These are phyloP conservation scores for Cepaea hortensis DNA, from an alignment of 2,888 invertebrate genomes.

Conservation along the genomic window DNA sequence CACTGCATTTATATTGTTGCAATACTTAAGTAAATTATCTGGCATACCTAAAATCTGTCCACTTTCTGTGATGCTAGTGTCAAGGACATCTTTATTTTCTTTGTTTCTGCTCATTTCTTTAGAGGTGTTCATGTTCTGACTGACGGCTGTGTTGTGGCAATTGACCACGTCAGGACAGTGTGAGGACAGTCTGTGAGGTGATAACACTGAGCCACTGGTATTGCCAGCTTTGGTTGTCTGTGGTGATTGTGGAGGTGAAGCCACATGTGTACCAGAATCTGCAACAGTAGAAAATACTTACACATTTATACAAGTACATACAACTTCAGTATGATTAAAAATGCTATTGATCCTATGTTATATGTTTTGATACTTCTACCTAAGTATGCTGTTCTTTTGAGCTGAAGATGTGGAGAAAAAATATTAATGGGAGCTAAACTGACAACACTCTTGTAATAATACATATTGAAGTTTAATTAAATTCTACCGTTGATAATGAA, in stretches of 20 bases:
- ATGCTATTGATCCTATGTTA: no score
- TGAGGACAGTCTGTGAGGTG: slow-evolving; percentile 45
- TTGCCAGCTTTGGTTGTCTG: background rate
- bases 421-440: no score
- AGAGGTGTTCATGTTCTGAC: background rate
- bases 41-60: background rate
- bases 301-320: background rate
- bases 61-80: slow-evolving; percentile 51
- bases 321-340: no score
- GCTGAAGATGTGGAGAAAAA: no score
- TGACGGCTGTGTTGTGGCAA: slow-evolving; percentile 54
- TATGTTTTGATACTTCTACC: no score
- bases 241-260: slow-evolving; percentile 19
- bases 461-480: no score
- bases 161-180: slow-evolving; percentile 53
- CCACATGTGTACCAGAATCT: background rate
- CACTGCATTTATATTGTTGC: no score
- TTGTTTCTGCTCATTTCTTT: slow-evolving; percentile 25
- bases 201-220: background rate
- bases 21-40: background rate
- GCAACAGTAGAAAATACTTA: background rate
- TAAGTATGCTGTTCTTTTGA: no score
- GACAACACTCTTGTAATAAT: no score
- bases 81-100: slow-evolving; percentile 37
- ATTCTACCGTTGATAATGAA: no score